Evolutionary conservation across 2,888 invertebrate genomes (phyloP), one percentile per base, ranked within the genome.

Genomic region (Amiota mariae): DNA sequence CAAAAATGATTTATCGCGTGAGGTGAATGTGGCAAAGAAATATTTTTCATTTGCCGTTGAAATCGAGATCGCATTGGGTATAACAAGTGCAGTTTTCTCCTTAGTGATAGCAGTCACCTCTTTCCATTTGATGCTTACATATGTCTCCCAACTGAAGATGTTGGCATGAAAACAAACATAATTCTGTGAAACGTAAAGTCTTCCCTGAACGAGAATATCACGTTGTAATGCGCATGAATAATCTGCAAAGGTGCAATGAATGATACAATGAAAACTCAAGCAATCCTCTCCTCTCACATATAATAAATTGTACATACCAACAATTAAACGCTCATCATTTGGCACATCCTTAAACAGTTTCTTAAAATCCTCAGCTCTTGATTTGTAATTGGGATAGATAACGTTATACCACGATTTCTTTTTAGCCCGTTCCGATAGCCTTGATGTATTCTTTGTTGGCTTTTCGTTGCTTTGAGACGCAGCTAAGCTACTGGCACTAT

Each of bases 151-250:
- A 85, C 97, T 94, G 90, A 99, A 97, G 88, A 99, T 98, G 90
- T 97, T 98, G 24, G 98, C 98, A 92, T 98, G 96, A 92, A 99
- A 99, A 90, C 98, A 98, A 76, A 98, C 92, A 92, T 96, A 97
- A 90, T 96, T 96, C 91, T 97, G 97, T 0, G 98, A 97, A 67
- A 98, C 95, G 91, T 98, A 99, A 85, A 99, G 92, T 46, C 98
- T 93, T 15, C 99, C 99, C 89, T 99, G 99, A 9, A 96, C 95
- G 77, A 99, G 92, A 87, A 99, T 98, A 89, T 99, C 98, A 87
- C 96, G 95, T 90, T 98, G 98, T 59, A 98, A 92, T 10, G 98
- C 98, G 91, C 98, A 98, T 15, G 98, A 97, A 91, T 98, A 99
- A 91, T 98, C 98, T 98, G 90, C 2, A 76, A 73, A 15, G 20